Base-by-base conservation (phyloP, 1,140 invertebrate genomes). In the Lepidurus packardi region DNA sequence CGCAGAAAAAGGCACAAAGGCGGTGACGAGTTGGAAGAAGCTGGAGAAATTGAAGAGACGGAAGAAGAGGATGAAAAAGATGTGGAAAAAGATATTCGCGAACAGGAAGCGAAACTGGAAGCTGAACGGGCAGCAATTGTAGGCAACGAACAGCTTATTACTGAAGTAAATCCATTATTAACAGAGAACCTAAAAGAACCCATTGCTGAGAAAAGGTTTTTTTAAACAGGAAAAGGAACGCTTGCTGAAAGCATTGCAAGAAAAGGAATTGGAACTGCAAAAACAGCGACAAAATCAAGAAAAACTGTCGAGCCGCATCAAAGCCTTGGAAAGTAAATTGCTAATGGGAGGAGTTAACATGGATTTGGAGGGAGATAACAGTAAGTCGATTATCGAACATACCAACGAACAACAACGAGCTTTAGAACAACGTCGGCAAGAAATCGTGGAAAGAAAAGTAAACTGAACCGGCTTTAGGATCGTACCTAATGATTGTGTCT, bases 391-490 rank as follows among this genome's bases (percentile, higher is more conserved):
- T 74, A 88, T 96, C 25, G 94, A 97, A 84, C 94, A 95, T 82
- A 94, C 95, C 13, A 94, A 94, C 83, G 91, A 96, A 84, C 93
- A 95, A 80, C 92, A 96, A 83, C 87, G 91, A 80, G 91, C 92
- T 77, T 85, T 98, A 42, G 93, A 96, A 83, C 90, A 92, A 82
- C 88, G 92, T 80, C 87, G 90, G 76, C 86, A 88, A 75, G 93
- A 97, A 85, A 92, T 97, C 78, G 90, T 92, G 1, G 94, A 96
- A 83, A 88, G 94, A 82, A 95, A 94, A 85, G 91, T 90, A 85
- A 83, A 80, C 83, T 34, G 43, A 24, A 53, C 65, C 4, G 5
- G 1, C 24, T 44, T 34, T n/a, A 45, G 16, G 1, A 73, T 74
- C 10, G n/a, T 25, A 16, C 11, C 41, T 7, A 78, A 43, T 73